Base-by-base conservation (phyloP, 1,140 invertebrate genomes). In the Drosophila ohnishii region DNA sequence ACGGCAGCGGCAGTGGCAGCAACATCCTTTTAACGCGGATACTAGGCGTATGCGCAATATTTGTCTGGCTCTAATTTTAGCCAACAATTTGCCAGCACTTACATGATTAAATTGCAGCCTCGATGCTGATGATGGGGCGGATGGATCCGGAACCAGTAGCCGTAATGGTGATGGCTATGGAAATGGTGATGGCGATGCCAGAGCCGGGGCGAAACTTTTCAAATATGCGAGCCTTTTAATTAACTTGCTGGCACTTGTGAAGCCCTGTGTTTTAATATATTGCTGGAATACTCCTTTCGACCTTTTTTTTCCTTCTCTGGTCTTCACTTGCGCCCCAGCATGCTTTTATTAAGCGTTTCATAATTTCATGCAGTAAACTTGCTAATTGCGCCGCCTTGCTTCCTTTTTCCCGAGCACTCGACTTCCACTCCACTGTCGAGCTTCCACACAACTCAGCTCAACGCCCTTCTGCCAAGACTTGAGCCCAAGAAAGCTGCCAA, bases 321-420 rank as follows among this genome's bases (percentile, higher is more conserved):
- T 40, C 39, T 19, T 53, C 11, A 25, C 30, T 42, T 40, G 19
- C 30, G 16, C 48, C 40, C 64, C 32, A 32, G 59, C 63, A 30
- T 53, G 53, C 79, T 84, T 85, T 76, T 82, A 82, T 86, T 79
- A 88, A 88, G 85, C 84, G 73, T 78, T 88, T 84, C 84, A 88
- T 88, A 88, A 88, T 88, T 88, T 78, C 73, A 88, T 88, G 84
- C 84, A 88, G 86, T 88, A 88, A 88, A 88, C 84, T 88, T 84
- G 77, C 84, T 88, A 88, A 88, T 88, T 88, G 84, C 84, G 65
- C 44, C 66, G 80, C 80, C 69, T 75, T 62, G 84, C 79, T 73
- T 86, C 80, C 82, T 78, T 76, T 87, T 86, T 67, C 22, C 34
- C 50, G 79, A 65, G 66, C 83, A 73, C 83, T 87, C 64, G 16